Percentiles rank a stretch among this genome's conserved stretches.
Evolutionary conservation across 2,797 vertebrate species (phyloP).

Genomic region (Calcarius lapponicus): DNA sequence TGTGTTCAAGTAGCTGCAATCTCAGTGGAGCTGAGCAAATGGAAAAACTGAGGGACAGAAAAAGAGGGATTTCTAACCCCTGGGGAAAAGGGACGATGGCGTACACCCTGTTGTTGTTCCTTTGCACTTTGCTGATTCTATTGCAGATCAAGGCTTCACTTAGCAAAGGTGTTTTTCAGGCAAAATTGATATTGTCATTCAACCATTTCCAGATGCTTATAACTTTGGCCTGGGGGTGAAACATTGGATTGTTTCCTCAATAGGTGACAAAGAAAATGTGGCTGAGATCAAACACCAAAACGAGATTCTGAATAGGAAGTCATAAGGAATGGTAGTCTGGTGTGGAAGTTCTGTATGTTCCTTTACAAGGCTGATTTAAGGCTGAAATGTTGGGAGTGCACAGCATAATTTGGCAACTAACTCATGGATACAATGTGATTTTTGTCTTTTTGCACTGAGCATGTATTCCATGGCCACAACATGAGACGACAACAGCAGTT

Average conservation of each 20-base stretch:
- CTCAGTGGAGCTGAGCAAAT: neutral
- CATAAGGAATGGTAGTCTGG: neutral
- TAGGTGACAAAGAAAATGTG: neutral
- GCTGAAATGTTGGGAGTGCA: neutral
- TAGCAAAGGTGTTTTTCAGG: neutral
- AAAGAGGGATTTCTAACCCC: neutral
- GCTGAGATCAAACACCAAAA: neutral
- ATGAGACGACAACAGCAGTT: neutral
- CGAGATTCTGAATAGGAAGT: neutral
- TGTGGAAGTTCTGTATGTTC: neutral
- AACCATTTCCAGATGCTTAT: neutral
- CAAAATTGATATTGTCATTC: neutral
- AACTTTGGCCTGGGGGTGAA: neutral
- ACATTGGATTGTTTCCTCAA: neutral
- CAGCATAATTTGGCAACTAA: neutral
- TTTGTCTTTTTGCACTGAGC: neutral
- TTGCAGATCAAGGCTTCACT: neutral
- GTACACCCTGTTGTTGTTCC: neutral
- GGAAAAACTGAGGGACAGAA: neutral
- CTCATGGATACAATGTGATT: neutral
- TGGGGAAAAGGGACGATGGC: neutral
- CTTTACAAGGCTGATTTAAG: neutral
- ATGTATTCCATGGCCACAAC: neutral
- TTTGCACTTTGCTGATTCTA: neutral
- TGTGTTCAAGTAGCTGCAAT: neutral